Base-by-base conservation (phyloP, 2,113 vertebrate species). In the Petaurus breviceps region DNA sequence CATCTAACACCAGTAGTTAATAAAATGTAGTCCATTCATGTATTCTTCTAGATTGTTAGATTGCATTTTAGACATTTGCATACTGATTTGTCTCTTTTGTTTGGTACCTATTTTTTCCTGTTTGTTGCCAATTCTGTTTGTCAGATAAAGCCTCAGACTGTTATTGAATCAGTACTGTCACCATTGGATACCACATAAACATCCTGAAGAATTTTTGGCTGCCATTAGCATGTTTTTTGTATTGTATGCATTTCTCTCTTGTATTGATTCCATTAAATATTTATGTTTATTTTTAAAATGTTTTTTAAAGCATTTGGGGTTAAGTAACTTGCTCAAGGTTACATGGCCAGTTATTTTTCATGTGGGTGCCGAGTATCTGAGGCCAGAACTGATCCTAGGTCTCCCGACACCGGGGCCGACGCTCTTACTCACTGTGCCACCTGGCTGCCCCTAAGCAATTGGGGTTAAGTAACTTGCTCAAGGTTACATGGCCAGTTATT, bases 171-270 rank as follows among this genome's bases (percentile, higher is more conserved):
- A 89, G 84, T 50, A 8, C 43, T 55, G 26, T 96, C 28, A 92
- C 90, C 24, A 3, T 23, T 90, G 95, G 95, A 52, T 92, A 51
- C 54, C n/a, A 95, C 90, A 57, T 96, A 90, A 89, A 97, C 53
- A 52, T 95, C 90, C 77, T 96, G 52, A 54, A 84, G 51, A 61
- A 25, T 28, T 95, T 68, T 93, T 90, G 84, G 95, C 94, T 96
- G 89, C 77, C 46, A 0, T 96, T 31, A 91, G 91, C 93, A 93
- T 96, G 25, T 28, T 97, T 24, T 93, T 92, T 95, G 89, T 95
- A 43, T 94, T 95, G 49, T 90, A 96, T 90, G 47, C 91, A 94
- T 92, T 95, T 55, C 55, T 55, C 8, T 92, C 28, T 61, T 68
- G 37, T 3, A 92, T 91, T 51, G 93, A 97, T 91, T 77, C 37